Evolutionary conservation across 2,888 invertebrate genomes (phyloP), one percentile per base, ranked within the genome.

Genomic region (Ophonus ardosiacus): DNA sequence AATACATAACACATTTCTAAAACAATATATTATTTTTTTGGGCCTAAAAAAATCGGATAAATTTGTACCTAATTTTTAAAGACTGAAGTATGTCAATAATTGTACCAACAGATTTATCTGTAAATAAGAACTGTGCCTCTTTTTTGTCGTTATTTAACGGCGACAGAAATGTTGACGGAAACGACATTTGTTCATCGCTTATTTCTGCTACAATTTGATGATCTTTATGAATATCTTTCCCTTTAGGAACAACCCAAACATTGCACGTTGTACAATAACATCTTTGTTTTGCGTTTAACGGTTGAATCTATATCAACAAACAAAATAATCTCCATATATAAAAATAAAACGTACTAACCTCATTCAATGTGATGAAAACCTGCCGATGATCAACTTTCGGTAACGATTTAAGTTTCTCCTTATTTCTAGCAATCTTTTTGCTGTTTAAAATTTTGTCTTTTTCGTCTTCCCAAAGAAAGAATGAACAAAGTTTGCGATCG

Each of bases 121-220:
- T 93, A 90, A 98, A 98, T 88, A 97, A 93, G 90, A 96, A 98
- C 90, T 98, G 98, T 0, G 98, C 98, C 91, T 97, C 97, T 24
- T 94, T 95, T 87, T 96, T 95, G 78, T 96, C 94, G 91, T 96
- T 94, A 68, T 95, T 94, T 13, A 96, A 89, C 0, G 97, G 94
- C 38, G 93, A 92, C 8, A 98, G 90, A 88, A 97, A 93, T 83
- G 93, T 92, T 0, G 96, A 94, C 0, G 97, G 96, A 87, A 93
- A 92, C 1, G 89, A 88, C 21, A 96, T 90, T 86, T 93, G 92
- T 86, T 94, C 91, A 88, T 94, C 93, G 0, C 92, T 92, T 6
- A 96, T 88, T 24, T 92, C 91, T 40, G 90, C 91, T 8, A 91
- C 89, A 0, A 94, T 88, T 24, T 92, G 90, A 88, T 96, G 96